phyloP scores from a whole-genome alignment of 2,113 vertebrate genomes.

The Psettodes erumei region DNA sequence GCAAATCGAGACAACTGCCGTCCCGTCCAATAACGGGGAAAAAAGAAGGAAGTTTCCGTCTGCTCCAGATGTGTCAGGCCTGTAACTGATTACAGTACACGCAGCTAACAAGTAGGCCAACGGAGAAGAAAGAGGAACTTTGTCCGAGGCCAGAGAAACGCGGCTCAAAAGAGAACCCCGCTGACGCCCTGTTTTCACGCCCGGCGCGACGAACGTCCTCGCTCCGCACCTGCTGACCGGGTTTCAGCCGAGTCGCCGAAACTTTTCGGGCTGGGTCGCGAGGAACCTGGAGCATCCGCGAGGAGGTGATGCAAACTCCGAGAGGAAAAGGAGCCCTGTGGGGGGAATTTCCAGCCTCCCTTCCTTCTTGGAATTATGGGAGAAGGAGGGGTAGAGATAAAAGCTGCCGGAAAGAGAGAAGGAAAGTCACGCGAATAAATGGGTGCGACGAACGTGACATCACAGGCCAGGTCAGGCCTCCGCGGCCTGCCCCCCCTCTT shows the following conservation, averaged over 20 bases:
- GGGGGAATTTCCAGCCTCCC: not conserved
- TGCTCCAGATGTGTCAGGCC: not conserved
- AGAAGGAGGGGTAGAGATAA: not conserved
- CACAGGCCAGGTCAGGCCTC: conserved; percentile 38
- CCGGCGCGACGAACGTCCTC: conserved; percentile 5
- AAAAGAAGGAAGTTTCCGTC: not conserved
- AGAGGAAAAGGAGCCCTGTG: not conserved
- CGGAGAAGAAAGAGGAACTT: not conserved
- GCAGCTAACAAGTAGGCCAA: not conserved
- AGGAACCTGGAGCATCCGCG: not conserved
- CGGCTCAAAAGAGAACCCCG: not conserved
- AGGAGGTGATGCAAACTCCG: not conserved
- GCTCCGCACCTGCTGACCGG: not conserved
- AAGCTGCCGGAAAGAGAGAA: not conserved
- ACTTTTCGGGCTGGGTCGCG: not conserved
- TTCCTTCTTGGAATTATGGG: not conserved
- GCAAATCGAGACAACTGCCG: not conserved
- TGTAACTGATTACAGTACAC: not conserved
- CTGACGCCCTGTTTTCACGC: conserved; percentile 32
- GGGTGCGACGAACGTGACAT: conserved; percentile 37
- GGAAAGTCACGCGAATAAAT: not conserved
- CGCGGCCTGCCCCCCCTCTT: conserved; percentile 4
- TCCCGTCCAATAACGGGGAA: not conserved
- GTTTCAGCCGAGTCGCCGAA: not conserved
- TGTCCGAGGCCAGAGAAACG: not conserved